phyloP scores from a whole-genome alignment of 2,888 invertebrate species.

The Cancer borealis region DNA sequence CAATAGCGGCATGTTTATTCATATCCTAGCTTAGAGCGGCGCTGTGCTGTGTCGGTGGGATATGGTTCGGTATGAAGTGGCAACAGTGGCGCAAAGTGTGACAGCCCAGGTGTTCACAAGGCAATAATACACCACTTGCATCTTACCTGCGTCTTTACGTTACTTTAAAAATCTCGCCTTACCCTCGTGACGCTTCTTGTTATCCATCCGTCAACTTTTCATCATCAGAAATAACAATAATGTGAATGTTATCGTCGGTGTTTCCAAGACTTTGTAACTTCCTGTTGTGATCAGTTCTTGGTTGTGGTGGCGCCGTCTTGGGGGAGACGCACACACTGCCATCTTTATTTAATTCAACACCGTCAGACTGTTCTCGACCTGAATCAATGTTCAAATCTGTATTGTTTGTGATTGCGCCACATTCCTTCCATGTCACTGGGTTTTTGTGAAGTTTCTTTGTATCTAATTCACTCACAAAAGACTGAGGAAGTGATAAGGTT shows the following conservation, averaged over 20 bases:
- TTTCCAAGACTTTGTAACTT: neutral
- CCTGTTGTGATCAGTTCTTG: neutral
- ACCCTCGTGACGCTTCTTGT: neutral
- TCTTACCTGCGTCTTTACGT: neutral
- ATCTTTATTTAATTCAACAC: neutral
- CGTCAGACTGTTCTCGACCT: neutral
- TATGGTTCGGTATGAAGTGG: neutral
- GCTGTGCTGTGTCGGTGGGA: neutral
- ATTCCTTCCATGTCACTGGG: neutral
- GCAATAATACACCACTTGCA: neutral
- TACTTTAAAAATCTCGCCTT: neutral
- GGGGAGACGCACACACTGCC: neutral
- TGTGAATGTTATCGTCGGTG: neutral
- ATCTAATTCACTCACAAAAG: neutral
- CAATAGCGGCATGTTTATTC: constrained; percentile 45
- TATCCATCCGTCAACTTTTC: neutral
- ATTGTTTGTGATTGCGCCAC: neutral
- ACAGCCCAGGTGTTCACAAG: neutral
- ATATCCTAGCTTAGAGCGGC: constrained; percentile 16
- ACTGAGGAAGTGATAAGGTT: neutral
- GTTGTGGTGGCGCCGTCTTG: neutral
- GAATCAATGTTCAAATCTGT: neutral
- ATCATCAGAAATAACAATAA: neutral
- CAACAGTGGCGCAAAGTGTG: neutral
- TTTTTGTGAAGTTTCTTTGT: neutral